Percentiles rank a stretch among this genome's conserved stretches.
phyloP scores from a whole-genome alignment of 2,797 vertebrate genomes.

The Miichthys miiuy region DNA sequence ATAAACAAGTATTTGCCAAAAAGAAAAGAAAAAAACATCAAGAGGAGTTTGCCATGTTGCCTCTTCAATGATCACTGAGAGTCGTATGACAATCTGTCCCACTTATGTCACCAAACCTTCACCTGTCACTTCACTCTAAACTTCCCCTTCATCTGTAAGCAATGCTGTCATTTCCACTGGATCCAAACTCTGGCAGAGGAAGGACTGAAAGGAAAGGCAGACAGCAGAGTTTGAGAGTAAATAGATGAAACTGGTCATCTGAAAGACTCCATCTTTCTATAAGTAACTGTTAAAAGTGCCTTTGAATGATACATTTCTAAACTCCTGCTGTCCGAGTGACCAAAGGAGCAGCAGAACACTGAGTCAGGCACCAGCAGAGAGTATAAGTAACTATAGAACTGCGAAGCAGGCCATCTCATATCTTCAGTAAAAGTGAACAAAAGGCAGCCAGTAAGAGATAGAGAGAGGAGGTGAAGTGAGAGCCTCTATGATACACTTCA shows the following conservation, averaged over 20 bases:
- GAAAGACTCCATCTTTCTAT: not conserved
- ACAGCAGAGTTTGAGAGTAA: constrained; percentile 5
- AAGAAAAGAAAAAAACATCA: not conserved
- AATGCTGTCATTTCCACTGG: constrained; percentile 57
- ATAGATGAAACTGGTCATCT: not conserved
- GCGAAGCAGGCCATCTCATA: constrained; percentile 12
- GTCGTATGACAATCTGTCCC: constrained; percentile 47
- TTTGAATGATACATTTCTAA: not conserved
- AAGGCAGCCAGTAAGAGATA: constrained; percentile 3
- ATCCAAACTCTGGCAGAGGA: constrained; percentile 29
- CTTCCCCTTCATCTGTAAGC: constrained; percentile 54
- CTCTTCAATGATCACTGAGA: constrained; percentile 25
- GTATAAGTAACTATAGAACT: not conserved
- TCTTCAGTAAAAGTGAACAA: constrained; percentile 16
- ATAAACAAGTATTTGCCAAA: not conserved
- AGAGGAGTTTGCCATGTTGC: not conserved
- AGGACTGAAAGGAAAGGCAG: constrained; percentile 24
- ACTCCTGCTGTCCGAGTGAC: constrained; percentile 9
- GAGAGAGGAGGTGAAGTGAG: not conserved
- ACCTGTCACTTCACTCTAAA: constrained; percentile 61
- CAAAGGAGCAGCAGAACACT: constrained; percentile 1
- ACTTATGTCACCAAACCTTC: constrained; percentile 58
- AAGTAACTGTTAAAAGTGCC: not conserved
- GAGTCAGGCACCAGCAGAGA: not conserved
- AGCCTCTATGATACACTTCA: constrained; percentile 5